phyloP scores from a whole-genome alignment of 2,797 vertebrate species.

The Pipistrellus pygmaeus region DNA sequence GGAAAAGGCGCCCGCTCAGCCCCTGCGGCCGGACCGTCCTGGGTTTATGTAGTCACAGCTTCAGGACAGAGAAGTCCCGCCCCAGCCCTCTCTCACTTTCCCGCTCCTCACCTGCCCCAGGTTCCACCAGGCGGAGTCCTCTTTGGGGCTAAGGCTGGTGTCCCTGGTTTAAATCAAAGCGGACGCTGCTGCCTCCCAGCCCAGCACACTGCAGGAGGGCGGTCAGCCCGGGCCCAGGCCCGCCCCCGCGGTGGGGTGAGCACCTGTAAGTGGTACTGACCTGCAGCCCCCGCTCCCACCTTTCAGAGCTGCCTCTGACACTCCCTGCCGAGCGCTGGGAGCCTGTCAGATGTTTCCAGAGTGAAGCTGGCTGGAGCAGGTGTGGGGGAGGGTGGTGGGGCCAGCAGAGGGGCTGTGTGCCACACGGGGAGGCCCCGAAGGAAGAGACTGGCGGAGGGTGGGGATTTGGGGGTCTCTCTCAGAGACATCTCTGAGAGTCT shows the following conservation, averaged over 20 bases:
- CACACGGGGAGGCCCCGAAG: neutral
- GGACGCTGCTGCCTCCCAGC: neutral
- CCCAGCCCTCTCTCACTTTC: neutral
- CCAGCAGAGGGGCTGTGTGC: neutral
- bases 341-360: conserved; percentile 49
- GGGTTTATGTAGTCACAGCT: neutral
- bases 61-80: neutral
- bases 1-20: neutral
- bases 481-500: neutral
- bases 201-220: neutral
- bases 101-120: neutral
- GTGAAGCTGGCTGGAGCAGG: neutral
- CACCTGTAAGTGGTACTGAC: neutral
- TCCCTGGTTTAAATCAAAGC: neutral
- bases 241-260: neutral
- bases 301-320: neutral
- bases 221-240: accelerated
- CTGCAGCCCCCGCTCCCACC: neutral
- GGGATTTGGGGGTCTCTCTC: neutral
- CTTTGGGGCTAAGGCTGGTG: neutral
- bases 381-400: neutral
- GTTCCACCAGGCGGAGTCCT: neutral
- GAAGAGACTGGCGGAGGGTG: neutral
- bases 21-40: neutral
- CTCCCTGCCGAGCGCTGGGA: neutral